Evolutionary conservation across 1,140 invertebrate species (phyloP).

Genomic region (Euschistus heros): DNA sequence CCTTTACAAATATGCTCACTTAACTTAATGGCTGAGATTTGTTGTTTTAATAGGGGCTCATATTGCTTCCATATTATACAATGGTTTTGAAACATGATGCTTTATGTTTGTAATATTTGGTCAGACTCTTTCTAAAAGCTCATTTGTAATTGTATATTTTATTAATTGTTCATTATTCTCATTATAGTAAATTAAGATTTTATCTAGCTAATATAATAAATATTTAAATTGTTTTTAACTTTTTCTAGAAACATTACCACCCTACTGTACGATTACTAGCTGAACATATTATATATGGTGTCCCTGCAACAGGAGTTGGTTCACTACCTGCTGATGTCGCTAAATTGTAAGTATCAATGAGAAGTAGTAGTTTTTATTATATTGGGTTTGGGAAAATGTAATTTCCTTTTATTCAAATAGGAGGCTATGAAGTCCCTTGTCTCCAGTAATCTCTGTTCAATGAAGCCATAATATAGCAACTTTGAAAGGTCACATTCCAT

Average conservation of each 20-base stretch:
- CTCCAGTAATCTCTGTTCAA: no score
- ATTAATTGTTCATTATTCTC: no score
- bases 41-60: no score
- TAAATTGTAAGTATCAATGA: slow-evolving; percentile 44
- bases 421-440: background rate
- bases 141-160: no score
- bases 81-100: no score
- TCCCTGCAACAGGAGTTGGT: slow-evolving; percentile 44
- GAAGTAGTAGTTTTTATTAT: background rate
- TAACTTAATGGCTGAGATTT: no score
- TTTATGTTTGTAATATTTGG: no score
- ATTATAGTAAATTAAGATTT: slow-evolving; percentile 10
- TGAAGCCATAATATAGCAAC: background rate
- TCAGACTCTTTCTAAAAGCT: no score
- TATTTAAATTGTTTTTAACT: no score
- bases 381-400: background rate
- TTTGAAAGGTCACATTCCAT: background rate
- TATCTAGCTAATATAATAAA: no score
- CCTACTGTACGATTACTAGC: slow-evolving; percentile 51
- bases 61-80: no score
- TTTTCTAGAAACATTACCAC: slow-evolving; percentile 57
- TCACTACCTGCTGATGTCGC: slow-evolving; percentile 46
- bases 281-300: slow-evolving; percentile 44
- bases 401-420: background rate
- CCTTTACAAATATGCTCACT: no score